Conservation (phyloP, 64 coral and sea anemone genomes). For the Porites lutea region DNA sequence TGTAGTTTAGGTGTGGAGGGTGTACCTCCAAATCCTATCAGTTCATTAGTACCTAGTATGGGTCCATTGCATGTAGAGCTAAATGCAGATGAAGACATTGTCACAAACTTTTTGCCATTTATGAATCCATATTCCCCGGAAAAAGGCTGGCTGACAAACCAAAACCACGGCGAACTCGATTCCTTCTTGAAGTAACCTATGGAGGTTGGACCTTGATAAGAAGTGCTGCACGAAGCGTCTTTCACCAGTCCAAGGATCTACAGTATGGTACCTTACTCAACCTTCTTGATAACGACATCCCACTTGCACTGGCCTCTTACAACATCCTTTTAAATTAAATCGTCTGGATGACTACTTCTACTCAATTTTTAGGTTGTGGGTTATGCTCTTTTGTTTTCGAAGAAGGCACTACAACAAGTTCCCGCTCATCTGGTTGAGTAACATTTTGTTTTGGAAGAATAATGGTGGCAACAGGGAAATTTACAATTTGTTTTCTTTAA, state of each 20-base stretch:
- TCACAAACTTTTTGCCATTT: conserved; percentile 22
- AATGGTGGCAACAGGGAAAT: neutral
- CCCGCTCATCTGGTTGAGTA: conserved; percentile 40
- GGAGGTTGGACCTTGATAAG: conserved; percentile 11
- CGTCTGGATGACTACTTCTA: conserved; percentile 43
- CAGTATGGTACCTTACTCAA: conserved; percentile 33
- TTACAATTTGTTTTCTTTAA: neutral
- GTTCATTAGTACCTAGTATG: conserved; percentile 28
- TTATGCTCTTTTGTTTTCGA: conserved; percentile 62
- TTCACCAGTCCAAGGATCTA: conserved; percentile 27
- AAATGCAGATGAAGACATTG: conserved; percentile 45
- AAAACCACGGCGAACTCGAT: conserved; percentile 23
- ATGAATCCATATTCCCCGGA: conserved; percentile 36
- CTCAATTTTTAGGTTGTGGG: conserved; percentile 55
- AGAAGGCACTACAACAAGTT: conserved; percentile 67
- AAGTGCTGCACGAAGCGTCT: neutral
- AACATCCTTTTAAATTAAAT: too few species aligned
- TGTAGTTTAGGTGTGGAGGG: neutral
- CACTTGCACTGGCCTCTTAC: too few species aligned
- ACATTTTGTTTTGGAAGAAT: conserved; percentile 47
- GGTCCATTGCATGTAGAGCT: conserved; percentile 49
- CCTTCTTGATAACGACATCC: conserved; percentile 27
- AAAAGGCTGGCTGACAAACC: conserved; percentile 43
- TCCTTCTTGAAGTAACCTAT: neutral
- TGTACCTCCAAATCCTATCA: conserved; percentile 16